Evolutionary conservation across 1,140 invertebrate genomes (phyloP), one percentile per base, ranked within the genome.

Genomic region (Pentalonia nigronervosa): DNA sequence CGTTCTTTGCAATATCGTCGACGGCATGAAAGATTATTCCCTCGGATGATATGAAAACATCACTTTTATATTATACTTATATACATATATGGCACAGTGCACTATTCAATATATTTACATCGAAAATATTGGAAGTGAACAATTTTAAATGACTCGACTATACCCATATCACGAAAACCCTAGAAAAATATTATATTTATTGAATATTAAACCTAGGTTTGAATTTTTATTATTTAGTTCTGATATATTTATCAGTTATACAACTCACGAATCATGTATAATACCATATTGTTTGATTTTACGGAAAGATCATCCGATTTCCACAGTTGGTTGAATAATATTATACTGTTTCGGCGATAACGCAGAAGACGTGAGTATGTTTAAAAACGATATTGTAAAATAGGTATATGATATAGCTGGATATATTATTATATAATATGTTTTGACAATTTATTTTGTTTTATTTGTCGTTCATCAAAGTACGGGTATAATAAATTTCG

Each of bases 11-110:
- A 88, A 88, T 88, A 88, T 53, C 87, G n/a, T 88, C 1, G 48
- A 88, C 2, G 87, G 87, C 34, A 88, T 36, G 87, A 53, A 50
- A n/a, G 87, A 88, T 88, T 88, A 88, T 88, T 48, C 86, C 30
- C 45, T n/a, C 7, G 47, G 45, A 50, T 48, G 87, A 88, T 50
- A 53, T 87, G 86, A 87, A 50, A 48, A 50, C 53, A 48, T 88
- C 47, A 21, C 20, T 48, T 14, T 34, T 88, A 11, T 86, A 47
- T 50, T 88, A 9, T 67, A 67, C 14, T 41, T 41, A 41, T 47
- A 17, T 50, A 50, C 17, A 86, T 86, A n/a, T 87, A 50, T 34
- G 47, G 87, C 23, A 53, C 48, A 53, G 30, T 34, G 20, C n/a
- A 88, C n/a, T 88, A 88, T 53, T 88, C 47, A 53, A 88, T 88